Conservation (phyloP, 1,140 invertebrate genomes). For the Diachasma alloeum region DNA sequence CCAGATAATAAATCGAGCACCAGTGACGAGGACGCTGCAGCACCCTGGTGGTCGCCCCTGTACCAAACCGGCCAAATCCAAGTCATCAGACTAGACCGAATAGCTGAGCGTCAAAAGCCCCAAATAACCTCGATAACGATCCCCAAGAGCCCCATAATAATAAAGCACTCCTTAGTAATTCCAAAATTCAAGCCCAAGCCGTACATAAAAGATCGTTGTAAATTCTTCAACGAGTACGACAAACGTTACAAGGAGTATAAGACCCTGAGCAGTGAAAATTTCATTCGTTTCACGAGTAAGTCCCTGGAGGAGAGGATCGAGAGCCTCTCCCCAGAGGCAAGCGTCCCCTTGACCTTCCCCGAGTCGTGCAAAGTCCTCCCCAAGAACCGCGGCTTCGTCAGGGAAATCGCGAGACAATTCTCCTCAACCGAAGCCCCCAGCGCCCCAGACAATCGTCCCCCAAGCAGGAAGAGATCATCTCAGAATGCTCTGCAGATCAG, state of each 20-base stretch:
- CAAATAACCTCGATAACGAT: slow-evolving; percentile 16
- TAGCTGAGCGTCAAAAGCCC: slow-evolving; percentile 44
- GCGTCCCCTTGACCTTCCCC: background rate
- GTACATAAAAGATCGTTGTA: slow-evolving; percentile 12
- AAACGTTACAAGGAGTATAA: slow-evolving; percentile 15
- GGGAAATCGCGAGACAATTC: background rate
- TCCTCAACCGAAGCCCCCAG: background rate
- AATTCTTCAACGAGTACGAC: slow-evolving; percentile 47
- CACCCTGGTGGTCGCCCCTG: slow-evolving; percentile 13
- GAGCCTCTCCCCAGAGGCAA: background rate
- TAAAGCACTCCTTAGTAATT: background rate
- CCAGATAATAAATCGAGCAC: slow-evolving; percentile 44
- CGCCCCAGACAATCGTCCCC: background rate
- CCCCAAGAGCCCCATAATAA: background rate
- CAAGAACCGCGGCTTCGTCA: background rate
- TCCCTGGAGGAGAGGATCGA: background rate
- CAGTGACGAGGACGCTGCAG: slow-evolving; percentile 42
- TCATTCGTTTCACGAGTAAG: background rate
- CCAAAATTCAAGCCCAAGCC: background rate
- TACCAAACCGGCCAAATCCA: slow-evolving; percentile 36
- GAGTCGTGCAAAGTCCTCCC: background rate
- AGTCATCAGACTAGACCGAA: slow-evolving; percentile 37
- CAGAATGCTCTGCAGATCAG: background rate
- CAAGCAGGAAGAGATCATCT: background rate
- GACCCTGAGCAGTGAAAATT: background rate